Base-by-base conservation (phyloP, 2,888 invertebrate species). In the Tipula helvola region DNA sequence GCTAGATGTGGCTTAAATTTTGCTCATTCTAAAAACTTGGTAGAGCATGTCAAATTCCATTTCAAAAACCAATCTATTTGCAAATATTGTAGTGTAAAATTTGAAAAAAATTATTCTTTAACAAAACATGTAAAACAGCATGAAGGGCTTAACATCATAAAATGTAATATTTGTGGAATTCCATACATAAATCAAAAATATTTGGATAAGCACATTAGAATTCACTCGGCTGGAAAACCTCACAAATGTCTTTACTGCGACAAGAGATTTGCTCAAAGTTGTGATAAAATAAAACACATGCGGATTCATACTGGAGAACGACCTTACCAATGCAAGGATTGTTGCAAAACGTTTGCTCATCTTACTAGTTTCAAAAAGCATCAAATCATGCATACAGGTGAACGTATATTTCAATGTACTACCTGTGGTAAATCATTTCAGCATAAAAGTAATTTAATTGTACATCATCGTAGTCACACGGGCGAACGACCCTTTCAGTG, bases 1-100 rank as follows among this genome's bases (percentile, higher is more conserved):
- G 91, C 92, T 0, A 91, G 92, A 88, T 93, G 93, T 83, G 89
- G 91, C 0, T 92, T 92, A 88, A 89, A 89, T 0, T 94, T 94
- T 87, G 91, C 93, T 0, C 93, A 93, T 0, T 92, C 93, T 12
- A 92, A 93, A 42, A 90, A 93, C 13, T 89, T 94, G 0, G 92
- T 92, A 85, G 92, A 93, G 87, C 94, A 94, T 89, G 89, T 93
- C 88, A 93, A 93, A 5, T 92, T 93, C 0, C 93, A 87, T 83
- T 7, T 18, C 7, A 16, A 89, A 89, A 0, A 88, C 89, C 13
- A 16, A 10, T 10, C 92, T 0, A 92, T 92, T 87, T 93, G 93
- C 87, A 89, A 90, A 0, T 92, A 91, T 86, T 93, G 93, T 86
- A 91, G 91, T 0, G 92, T 92, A 87, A 88, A 92, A 0, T 93